Base-by-base conservation (phyloP, 1,140 invertebrate genomes). In the Eumaeus atala region DNA sequence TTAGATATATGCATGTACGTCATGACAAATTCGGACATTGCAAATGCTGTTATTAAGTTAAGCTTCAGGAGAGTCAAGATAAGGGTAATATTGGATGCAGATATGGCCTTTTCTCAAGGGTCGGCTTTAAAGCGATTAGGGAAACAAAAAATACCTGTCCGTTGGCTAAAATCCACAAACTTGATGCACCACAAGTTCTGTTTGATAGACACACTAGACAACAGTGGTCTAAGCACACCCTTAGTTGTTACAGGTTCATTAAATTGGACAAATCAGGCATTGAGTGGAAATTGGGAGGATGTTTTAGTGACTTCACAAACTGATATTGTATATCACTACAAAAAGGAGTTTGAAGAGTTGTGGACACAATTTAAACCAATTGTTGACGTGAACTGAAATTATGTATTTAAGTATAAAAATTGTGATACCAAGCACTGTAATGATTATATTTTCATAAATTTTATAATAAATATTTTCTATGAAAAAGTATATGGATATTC, bases 121-220 rank as follows among this genome's bases (percentile, higher is more conserved):
- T 81, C 80, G 11, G 59, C 48, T 47, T 49, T 78, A 28, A 72
- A 63, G 40, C 69, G 63, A 36, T 58, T 87, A 9, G 73, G 77
- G 34, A 81, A 76, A 40, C 69, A 73, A 36, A 69, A 72, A 9
- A 76, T 87, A 48, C 70, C 70, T 17, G 72, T 85, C 1, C 66
- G 82, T n/a, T 87, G 81, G 81, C 78, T 75, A 67, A 85, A 87
- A 54, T 78, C 80, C 4, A 73, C 73, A 5, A 77, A 75, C 33
- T 48, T 87, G 10, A 87, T 87, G 81, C 84, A 87, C 42, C 78
- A 87, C 35, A 87, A 87, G 53, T 87, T 84, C 50, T 83, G 74
- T 61, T 55, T 87, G 9, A 62, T 79, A 52, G 84, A 87, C 50
- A 66, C 70, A 21, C 44, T 55, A 9, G 54, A 28, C 51, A 60